Evolutionary conservation across 2,888 invertebrate genomes (phyloP).

Genomic region (Pseudolycoriella hygida): DNA sequence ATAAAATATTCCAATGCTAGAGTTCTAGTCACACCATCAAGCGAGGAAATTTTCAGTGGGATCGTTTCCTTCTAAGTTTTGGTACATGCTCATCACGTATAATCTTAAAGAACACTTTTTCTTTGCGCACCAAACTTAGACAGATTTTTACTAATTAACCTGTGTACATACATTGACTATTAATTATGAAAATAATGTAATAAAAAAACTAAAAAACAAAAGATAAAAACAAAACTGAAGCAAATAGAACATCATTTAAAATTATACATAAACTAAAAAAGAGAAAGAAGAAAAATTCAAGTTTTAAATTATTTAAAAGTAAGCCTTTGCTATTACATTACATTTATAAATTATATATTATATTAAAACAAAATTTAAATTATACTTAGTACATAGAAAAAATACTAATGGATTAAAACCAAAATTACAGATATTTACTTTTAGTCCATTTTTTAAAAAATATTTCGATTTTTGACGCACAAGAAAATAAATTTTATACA

Average conservation of each 20-base stretch:
- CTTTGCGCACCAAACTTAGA: too few relatives aligned
- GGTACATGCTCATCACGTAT: too few relatives aligned
- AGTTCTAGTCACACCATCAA: too few relatives aligned
- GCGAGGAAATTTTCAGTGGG: too few relatives aligned
- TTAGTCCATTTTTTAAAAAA: background rate
- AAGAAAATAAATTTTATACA: background rate
- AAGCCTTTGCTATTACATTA: constrained; percentile 1
- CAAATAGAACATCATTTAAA: background rate
- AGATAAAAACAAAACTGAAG: background rate
- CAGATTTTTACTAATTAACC: too few relatives aligned
- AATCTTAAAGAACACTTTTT: too few relatives aligned
- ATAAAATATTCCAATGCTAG: too few relatives aligned
- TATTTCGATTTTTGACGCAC: constrained; percentile 2
- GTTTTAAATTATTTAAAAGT: background rate
- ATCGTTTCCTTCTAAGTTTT: too few relatives aligned
- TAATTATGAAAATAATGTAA: too few relatives aligned
- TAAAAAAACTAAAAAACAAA: too few relatives aligned
- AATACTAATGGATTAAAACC: background rate
- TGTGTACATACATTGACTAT: too few relatives aligned
- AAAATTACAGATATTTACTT: background rate
- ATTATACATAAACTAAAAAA: background rate
- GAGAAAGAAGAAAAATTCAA: background rate
- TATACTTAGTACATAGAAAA: background rate
- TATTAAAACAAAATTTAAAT: constrained; percentile 1
- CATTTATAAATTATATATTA: background rate